Evolutionary conservation across 53 echinoderm and acorn worm genomes (phyloP), one percentile per base, ranked within the genome.

Genomic region (Crossaster papposus): DNA sequence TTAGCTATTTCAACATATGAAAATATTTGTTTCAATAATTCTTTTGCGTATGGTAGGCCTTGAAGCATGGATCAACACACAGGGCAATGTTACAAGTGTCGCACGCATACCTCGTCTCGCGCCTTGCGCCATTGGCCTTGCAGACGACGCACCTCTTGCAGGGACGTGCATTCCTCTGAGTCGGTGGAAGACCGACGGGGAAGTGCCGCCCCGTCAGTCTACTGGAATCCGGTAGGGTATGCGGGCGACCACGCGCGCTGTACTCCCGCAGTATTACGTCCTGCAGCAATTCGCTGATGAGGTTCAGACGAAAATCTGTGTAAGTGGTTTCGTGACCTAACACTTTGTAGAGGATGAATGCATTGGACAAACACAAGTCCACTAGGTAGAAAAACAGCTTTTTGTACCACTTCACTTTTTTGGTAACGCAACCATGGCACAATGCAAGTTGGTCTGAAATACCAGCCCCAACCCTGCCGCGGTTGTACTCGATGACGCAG

Each of bases 361-460:
- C 51, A 20, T 79, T 79, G 9, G 52, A 26, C 9, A 79, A 11
- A 14, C 36, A 36, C 6, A 77, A 5, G 20, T 77, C 77, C 3
- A 52, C 29, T 11, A 51, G 26, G n/a, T 51, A 79, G 4, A 79
- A 0, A 29, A 79, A 79, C 79, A 53, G 24, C 52, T 53, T 79
- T 29, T 52, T 79, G 53, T 52, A 79, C 79, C 79, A 79, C 5
- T 79, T 79, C 5, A 52, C 14, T 22, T 20, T 37, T 22, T 77
- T 77, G 15, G 38, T 36, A 14, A 38, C 36, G 4, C 6, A 15
- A 17, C 77, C 18, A 23, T 77, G 77, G 14, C 17, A 24, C 3
- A 18, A 23, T 14, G 38, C 77, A 20, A 77, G 15, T 38, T 77
- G 36, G n/a, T 36, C 77, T 36, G 36, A 14, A 2, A 34, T 14